A percentile compares a stretch with the other conserved stretches of the same genome.
These are phyloP conservation scores for Rhogogaster chlorosoma DNA, from an alignment of 2,888 invertebrate species.

Conservation along the genomic window DNA sequence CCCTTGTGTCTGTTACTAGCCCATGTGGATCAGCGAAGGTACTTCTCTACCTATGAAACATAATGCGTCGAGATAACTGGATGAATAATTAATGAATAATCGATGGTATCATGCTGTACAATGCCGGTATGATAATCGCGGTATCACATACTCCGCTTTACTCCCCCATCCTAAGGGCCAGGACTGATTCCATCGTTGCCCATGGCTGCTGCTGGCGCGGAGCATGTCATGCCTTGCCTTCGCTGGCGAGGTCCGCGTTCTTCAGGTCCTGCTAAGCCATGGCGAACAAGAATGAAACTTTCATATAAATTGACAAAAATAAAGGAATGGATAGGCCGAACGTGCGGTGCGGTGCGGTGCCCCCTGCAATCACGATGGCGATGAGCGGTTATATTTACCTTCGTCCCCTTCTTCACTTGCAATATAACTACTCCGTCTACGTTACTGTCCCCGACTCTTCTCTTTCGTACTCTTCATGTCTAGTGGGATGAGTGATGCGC, in stretches of 20 bases:
- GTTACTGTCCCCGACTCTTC: slow-evolving; percentile 11
- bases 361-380: slow-evolving; percentile 34
- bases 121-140: slow-evolving; percentile 35
- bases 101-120: slow-evolving; percentile 38
- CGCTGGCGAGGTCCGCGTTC: background rate
- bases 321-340: slow-evolving; percentile 30
- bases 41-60: background rate
- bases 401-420: slow-evolving; percentile 18
- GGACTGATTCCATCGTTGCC: slow-evolving; percentile 26
- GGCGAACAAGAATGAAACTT: slow-evolving; percentile 31
- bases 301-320: slow-evolving; percentile 39
- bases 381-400: slow-evolving; percentile 34
- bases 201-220: slow-evolving; percentile 8
- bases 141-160: slow-evolving; percentile 10
- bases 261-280: background rate
- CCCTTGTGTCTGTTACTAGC: slow-evolving; percentile 19
- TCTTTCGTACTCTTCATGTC: slow-evolving; percentile 3
- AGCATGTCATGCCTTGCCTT: background rate
- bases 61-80: slow-evolving; percentile 20
- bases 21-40: background rate
- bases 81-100: slow-evolving; percentile 49
- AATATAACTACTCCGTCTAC: slow-evolving; percentile 18
- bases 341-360: background rate
- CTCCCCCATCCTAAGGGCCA: slow-evolving; percentile 23
- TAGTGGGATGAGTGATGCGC: slow-evolving; percentile 4